Evolutionary conservation across 2,797 vertebrate genomes (phyloP).

Genomic region (Novumbra hubbsi): DNA sequence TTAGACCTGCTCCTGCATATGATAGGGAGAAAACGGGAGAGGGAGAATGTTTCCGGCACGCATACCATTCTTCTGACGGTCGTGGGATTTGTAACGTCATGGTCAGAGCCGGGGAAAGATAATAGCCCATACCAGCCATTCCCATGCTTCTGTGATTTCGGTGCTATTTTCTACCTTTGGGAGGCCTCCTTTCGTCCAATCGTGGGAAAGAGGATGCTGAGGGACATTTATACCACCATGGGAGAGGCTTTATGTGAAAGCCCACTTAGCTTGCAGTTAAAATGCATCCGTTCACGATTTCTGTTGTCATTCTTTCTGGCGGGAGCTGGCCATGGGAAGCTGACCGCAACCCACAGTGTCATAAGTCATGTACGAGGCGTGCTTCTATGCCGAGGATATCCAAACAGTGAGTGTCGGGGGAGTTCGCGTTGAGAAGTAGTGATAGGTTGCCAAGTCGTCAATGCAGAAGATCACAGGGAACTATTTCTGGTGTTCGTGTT

Average conservation of each 20-base stretch:
- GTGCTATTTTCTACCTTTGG: conserved; percentile 58
- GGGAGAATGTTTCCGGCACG: conserved; percentile 12
- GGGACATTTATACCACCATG: conserved; percentile 50
- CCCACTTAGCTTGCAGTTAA: conserved; percentile 49
- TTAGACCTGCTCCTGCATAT: conserved; percentile 57
- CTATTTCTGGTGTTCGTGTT: conserved; percentile 33
- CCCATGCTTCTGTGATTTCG: conserved; percentile 53
- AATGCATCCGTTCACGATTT: conserved; percentile 29
- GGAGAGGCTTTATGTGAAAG: conserved; percentile 62
- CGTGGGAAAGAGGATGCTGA: not conserved
- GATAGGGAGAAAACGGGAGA: not conserved
- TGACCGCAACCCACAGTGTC: conserved; percentile 40
- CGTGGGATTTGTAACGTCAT: conserved; percentile 52
- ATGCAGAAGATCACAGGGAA: conserved; percentile 34
- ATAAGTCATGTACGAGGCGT: conserved; percentile 29
- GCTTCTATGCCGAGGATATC: conserved; percentile 18
- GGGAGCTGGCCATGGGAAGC: conserved; percentile 53
- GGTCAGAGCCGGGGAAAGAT: conserved; percentile 39
- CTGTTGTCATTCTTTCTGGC: conserved; percentile 17
- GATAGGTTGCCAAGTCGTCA: conserved; percentile 48
- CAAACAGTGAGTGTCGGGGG: conserved; percentile 47
- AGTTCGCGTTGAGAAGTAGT: conserved; percentile 38
- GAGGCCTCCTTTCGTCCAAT: not conserved
- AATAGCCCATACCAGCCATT: conserved; percentile 62
- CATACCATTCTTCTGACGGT: conserved; percentile 61